Conservation (phyloP, 2,797 vertebrate species). For the Monodelphis domestica region DNA sequence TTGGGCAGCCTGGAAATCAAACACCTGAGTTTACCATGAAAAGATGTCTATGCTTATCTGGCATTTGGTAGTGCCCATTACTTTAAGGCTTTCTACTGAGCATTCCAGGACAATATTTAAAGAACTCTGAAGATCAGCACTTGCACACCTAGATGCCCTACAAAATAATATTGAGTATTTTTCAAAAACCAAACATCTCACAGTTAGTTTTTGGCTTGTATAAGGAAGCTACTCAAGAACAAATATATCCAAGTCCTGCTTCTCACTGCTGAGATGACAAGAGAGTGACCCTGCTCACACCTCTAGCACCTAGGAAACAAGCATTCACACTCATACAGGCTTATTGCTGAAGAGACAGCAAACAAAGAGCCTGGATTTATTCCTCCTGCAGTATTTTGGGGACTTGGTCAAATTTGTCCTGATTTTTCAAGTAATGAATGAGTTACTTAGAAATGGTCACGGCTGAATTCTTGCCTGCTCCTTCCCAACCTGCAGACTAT, state of each 20-base stretch:
- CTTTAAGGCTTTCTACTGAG: constrained; percentile 52
- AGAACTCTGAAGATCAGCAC: constrained; percentile 41
- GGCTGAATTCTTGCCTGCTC: constrained; percentile 63
- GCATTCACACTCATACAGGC: constrained; percentile 16
- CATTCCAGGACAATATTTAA: constrained; percentile 54
- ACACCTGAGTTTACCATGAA: constrained; percentile 28
- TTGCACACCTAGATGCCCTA: constrained; percentile 26
- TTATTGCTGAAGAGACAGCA: constrained; percentile 37
- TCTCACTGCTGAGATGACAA: constrained; percentile 47
- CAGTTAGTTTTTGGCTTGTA: constrained; percentile 16
- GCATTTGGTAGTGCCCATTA: constrained; percentile 50
- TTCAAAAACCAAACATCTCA: constrained; percentile 46
- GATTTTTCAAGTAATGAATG: constrained; percentile 59
- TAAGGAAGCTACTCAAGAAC: not conserved
- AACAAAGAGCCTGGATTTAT: constrained; percentile 38
- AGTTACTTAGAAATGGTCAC: constrained; percentile 52
- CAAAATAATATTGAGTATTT: constrained; percentile 40
- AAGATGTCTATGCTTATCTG: constrained; percentile 52
- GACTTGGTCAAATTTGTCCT: constrained; percentile 13
- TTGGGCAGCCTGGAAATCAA: constrained; percentile 22
- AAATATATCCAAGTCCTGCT: constrained; percentile 5
- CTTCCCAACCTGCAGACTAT: constrained; percentile 64
- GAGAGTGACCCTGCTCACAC: constrained; percentile 11
- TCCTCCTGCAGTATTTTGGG: constrained; percentile 4
- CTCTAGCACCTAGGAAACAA: constrained; percentile 56